phyloP scores from a whole-genome alignment of 2,113 vertebrate species.

The Mastomys natalensis region DNA sequence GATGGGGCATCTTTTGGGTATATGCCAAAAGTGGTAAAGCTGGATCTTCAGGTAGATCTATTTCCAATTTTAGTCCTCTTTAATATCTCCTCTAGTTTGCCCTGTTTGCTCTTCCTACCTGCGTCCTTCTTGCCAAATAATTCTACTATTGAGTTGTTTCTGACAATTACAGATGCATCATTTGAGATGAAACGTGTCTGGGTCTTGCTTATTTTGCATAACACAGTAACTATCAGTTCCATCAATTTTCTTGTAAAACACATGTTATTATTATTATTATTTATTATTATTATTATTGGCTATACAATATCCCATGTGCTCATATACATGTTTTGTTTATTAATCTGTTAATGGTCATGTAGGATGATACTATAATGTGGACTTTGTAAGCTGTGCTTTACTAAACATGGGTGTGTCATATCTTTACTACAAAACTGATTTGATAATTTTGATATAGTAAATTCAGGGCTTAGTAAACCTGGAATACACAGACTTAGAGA shows the following conservation, averaged over 20 bases:
- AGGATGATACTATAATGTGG: not conserved
- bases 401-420: too few species aligned
- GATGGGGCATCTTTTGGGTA: too few species aligned
- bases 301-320: not conserved
- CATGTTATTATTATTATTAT: not conserved
- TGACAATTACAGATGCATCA: not conserved
- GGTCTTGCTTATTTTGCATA: not conserved
- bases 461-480: not conserved
- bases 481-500: not conserved
- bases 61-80: too few species aligned
- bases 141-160: not conserved
- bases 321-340: not conserved
- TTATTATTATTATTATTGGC: not conserved
- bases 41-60: too few species aligned
- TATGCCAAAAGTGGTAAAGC: too few species aligned
- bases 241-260: not conserved
- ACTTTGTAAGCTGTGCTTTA: not conserved
- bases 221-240: not conserved
- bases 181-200: not conserved
- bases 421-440: not conserved
- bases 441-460: not conserved
- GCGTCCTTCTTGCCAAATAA: not conserved
- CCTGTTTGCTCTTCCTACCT: too few species aligned
- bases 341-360: not conserved
- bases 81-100: too few species aligned